A percentile compares a stretch with the other conserved stretches of the same genome.
Evolutionary conservation across 2,797 vertebrate species (phyloP).

Genomic region (Huso huso): DNA sequence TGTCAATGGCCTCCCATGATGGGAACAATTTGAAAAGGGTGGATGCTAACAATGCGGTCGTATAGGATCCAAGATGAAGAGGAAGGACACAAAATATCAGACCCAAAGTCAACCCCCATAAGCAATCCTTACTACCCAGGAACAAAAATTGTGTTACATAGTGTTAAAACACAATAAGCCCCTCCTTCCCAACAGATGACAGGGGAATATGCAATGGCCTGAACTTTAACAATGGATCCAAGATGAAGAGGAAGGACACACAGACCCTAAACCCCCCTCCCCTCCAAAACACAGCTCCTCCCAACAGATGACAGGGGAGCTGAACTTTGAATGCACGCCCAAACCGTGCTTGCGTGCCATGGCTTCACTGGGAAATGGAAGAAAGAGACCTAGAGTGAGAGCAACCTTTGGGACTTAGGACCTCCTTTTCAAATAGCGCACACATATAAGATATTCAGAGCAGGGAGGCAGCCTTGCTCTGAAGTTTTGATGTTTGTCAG

Average conservation of each 20-base stretch:
- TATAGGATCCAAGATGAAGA: constrained; percentile 33
- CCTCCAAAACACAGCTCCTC: constrained; percentile 18
- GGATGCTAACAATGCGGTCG: no score
- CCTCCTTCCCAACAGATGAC: no score
- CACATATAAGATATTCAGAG: constrained; percentile 34
- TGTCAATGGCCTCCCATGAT: constrained; percentile 92
- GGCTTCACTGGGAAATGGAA: constrained; percentile 48
- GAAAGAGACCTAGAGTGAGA: constrained; percentile 24
- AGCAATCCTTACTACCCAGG: no score
- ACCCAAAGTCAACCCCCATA: constrained; percentile 11
- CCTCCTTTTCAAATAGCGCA: constrained; percentile 46
- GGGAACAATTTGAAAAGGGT: no score
- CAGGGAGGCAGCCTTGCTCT: constrained; percentile 34
- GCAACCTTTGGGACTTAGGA: constrained; percentile 51
- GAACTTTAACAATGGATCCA: constrained; percentile 44
- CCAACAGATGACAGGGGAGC: constrained; percentile 38
- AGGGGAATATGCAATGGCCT: constrained; percentile 93
- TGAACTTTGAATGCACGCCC: constrained; percentile 40
- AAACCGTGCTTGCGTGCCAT: constrained; percentile 28
- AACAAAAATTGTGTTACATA: no score
- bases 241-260: constrained; percentile 29
- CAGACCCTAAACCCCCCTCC: constrained; percentile 16
- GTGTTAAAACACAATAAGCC: no score
- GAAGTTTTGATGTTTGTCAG: constrained; percentile 29
- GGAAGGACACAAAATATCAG: constrained; percentile 34